Evolutionary conservation across 2,797 vertebrate species (phyloP), one percentile per base, ranked within the genome.

Genomic region (Microtus agrestis): DNA sequence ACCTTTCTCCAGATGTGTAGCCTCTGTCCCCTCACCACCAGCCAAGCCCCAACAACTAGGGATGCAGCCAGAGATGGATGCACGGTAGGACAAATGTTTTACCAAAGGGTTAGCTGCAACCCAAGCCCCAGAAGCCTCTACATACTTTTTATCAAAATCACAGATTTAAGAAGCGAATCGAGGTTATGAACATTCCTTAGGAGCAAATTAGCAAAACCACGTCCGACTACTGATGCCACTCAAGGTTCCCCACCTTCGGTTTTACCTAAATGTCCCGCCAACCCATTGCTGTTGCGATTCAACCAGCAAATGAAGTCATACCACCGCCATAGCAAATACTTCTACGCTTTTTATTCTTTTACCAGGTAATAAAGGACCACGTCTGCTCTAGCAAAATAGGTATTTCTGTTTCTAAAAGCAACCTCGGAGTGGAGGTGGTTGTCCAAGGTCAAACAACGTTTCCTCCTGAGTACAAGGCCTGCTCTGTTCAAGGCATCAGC

Each of bases 121-220:
- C 23, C 12, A 2, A 59, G 88, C 73, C 54, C 54, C 54, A 79
- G 54, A 56, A 56, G 54, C 27, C 69, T 82, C 56, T 59, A 3
- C 21, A 80, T 81, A 11, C 5, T 87, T 80, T 95, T 54, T 71
- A 87, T 27, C n/a, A 59, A 91, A 73, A 77, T 96, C 11, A 43
- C 27, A 87, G 23, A 43, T 92, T 95, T 89, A 79, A 85, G 61
- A 92, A 91, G 78, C 48, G 2, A 91, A 85, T 78, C 10, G 21
- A 74, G 23, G 54, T 69, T 56, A 51, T 7, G 15, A 82, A 51
- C 31, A 77, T 67, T 63, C 74, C 48, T 29, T 0, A 80, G 48
- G 73, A 76, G 56, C 92, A 80, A 84, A 65, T 34, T 67, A n/a
- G 86, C 61, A 80, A 69, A 67, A 73, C n/a, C 31, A 40, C 37